Conservation (phyloP, 2,888 invertebrate genomes). For the Spicauda simplicius region DNA sequence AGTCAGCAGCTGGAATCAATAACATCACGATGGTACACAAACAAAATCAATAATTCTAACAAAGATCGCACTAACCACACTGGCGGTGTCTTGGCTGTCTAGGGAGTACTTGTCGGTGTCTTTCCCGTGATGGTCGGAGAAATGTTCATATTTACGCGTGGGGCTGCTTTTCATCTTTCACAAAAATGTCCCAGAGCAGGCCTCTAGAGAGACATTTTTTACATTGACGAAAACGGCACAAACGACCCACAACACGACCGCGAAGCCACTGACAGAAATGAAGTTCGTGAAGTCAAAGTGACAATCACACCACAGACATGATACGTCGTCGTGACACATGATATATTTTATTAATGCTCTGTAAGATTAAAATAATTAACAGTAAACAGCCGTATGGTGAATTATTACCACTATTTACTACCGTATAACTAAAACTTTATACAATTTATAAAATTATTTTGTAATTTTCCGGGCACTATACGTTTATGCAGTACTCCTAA, state of each 20-base stretch:
- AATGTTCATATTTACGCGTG: slow-evolving; percentile 80
- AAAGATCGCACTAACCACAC: slow-evolving; percentile 73
- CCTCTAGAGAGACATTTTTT: slow-evolving; percentile 72
- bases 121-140: slow-evolving; percentile 76
- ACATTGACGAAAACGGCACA: slow-evolving; percentile 62
- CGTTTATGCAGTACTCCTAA: no score
- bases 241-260: slow-evolving; percentile 49
- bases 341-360: not conserved
- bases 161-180: slow-evolving; percentile 83
- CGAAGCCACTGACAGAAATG: slow-evolving; percentile 57
- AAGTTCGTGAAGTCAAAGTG: slow-evolving; percentile 20
- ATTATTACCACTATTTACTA: not conserved
- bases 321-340: slow-evolving; percentile 1
- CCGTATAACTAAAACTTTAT: no score
- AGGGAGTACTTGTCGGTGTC: slow-evolving; percentile 80
- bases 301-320: slow-evolving; percentile 2
- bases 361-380: not conserved
- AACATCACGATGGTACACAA: slow-evolving; percentile 69
- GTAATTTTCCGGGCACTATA: no score
- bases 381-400: not conserved
- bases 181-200: slow-evolving; percentile 64
- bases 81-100: slow-evolving; percentile 82
- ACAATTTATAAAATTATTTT: no score
- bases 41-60: slow-evolving; percentile 80
- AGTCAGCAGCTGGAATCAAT: slow-evolving; percentile 60